A percentile compares a stretch with the other conserved stretches of the same genome.
Evolutionary conservation across 2,113 vertebrate genomes (phyloP).

Genomic region (human (Homo sapiens)): GRCh38 chr3:66301501-66302000

Average conservation of each 20-base stretch:
- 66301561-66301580: not conserved
- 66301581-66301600: not conserved
- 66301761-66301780: not conserved
- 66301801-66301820: not conserved
- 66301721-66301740: not conserved
- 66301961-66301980: not conserved
- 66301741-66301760: not conserved
- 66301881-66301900: slow-evolving; percentile 27
- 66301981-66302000: not conserved
- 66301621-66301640: not conserved
- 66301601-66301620: not conserved
- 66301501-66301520: not conserved
- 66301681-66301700: not conserved
- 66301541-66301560: not conserved
- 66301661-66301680: not conserved
- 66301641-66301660: not conserved
- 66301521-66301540: not conserved
- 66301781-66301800: not conserved
- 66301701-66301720: not conserved
- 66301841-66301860: not conserved
- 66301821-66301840: not conserved
- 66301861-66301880: not conserved
- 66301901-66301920: not conserved
- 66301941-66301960: not conserved
- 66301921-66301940: not conserved